Conservation (phyloP, 2,797 vertebrate species). For the Cuculus canorus region DNA sequence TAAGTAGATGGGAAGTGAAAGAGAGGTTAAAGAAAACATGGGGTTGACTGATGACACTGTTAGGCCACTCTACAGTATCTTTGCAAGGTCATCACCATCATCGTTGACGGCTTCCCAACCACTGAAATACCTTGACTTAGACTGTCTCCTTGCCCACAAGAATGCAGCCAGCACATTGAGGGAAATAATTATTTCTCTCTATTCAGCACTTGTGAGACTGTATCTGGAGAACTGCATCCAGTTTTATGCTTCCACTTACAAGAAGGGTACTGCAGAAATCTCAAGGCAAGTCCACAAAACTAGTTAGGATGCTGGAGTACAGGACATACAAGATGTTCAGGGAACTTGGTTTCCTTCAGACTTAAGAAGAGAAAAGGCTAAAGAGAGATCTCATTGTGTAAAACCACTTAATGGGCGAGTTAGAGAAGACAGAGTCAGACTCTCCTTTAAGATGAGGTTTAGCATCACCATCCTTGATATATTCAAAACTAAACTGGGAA, state of each 20-base stretch:
- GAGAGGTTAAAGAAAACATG: neutral
- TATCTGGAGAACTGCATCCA: neutral
- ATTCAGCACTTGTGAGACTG: rapidly evolving
- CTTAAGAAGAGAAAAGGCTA: neutral
- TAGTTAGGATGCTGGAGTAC: neutral
- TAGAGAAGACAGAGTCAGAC: neutral
- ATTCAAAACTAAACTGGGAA: neutral
- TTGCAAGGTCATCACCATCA: neutral
- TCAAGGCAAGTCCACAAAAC: neutral
- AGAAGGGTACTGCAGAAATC: neutral
- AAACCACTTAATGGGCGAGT: neutral
- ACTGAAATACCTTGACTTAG: neutral
- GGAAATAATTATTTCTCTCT: neutral
- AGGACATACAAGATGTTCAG: rapidly evolving
- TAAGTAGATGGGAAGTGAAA: neutral
- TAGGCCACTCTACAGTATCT: neutral
- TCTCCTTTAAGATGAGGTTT: neutral
- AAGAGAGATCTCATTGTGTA: neutral
- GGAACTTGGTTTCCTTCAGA: neutral
- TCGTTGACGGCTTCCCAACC: rapidly evolving
- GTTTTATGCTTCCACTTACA: neutral
- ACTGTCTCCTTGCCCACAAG: neutral
- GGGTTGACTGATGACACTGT: neutral
- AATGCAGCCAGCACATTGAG: neutral
- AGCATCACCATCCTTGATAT: neutral